Base-by-base conservation (phyloP, 2,888 invertebrate species). In the Cheilosia urbana region DNA sequence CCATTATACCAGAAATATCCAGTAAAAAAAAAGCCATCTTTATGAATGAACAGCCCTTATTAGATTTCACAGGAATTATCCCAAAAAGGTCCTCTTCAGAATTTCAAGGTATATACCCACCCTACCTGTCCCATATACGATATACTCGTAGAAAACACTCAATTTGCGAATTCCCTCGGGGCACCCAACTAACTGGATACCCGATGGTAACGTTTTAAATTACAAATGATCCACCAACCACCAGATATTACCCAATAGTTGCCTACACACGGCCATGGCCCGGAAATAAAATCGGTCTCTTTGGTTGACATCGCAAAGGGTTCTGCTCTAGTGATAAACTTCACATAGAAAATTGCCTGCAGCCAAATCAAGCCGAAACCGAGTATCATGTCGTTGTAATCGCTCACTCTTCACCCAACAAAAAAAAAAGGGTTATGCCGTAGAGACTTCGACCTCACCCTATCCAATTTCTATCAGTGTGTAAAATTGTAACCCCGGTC, bases 151-250 rank as follows among this genome's bases (percentile, higher is more conserved):
- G 45, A 68, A 53, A 65, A 58, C 60, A 72, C 55, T 55, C 24
- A 47, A 66, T 66, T 72, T 27, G 17, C 47, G 19, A 40, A 34
- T 57, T 40, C 53, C 82, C 72, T 62, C 7, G 15, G 63, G 21
- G 76, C 17, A 15, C 24, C 24, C 17, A 19, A 53, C 60, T 82
- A 76, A 77, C 77, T 2, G 13, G 3, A 13, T 66, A 68, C 62
- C 62, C 72, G 34, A 66, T 66, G 66, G 77, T 47, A 62, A 53
- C 40, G 72, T 68, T 83, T 83, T 72, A 78, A 83, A 83, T 83
- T 83, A 72, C 82, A 83, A 83, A 77, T 83, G 65, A 60, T 71
- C 65, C 76, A 76, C 77, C 65, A 60, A 9, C 65, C 76, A 76
- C 77, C 65, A 60, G 30, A 30, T 73, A 47, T 72, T 60, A 45